phyloP scores from a whole-genome alignment of 1,140 invertebrate species.

The Geopemphigus sp. region DNA sequence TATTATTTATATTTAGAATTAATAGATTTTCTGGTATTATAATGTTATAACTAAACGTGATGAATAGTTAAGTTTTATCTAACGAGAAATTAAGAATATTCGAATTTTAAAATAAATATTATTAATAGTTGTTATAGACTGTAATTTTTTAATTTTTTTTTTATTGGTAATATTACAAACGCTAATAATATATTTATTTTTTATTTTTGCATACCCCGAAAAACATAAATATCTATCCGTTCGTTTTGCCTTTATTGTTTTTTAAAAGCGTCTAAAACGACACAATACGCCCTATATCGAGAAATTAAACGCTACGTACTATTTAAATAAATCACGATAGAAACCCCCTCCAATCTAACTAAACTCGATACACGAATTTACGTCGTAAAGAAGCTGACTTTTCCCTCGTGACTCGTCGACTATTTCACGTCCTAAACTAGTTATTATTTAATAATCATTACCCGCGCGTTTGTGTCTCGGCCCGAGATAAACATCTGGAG shows the following conservation, averaged over 20 bases:
- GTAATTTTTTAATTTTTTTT: background rate
- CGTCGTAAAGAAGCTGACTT: conserved; percentile 22
- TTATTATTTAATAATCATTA: conserved; percentile 41
- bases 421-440: conserved; percentile 18
- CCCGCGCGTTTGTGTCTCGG: background rate
- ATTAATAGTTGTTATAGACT: no score
- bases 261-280: conserved; percentile 12
- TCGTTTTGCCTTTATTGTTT: conserved; percentile 4
- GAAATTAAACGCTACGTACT: background rate
- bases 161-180: background rate
- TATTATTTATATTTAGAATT: no score
- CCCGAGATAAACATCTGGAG: conserved; percentile 15
- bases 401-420: conserved; percentile 20
- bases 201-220: no score
- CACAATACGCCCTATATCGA: background rate
- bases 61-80: no score
- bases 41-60: no score
- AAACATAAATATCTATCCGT: background rate
- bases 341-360: background rate
- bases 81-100: no score
- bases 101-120: no score
- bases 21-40: no score
- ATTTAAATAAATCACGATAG: conserved; percentile 41
- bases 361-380: background rate
- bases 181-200: no score